Evolutionary conservation across 2,797 vertebrate genomes (phyloP), one percentile per base, ranked within the genome.

Genomic region (Chaetophractus vellerosus): DNA sequence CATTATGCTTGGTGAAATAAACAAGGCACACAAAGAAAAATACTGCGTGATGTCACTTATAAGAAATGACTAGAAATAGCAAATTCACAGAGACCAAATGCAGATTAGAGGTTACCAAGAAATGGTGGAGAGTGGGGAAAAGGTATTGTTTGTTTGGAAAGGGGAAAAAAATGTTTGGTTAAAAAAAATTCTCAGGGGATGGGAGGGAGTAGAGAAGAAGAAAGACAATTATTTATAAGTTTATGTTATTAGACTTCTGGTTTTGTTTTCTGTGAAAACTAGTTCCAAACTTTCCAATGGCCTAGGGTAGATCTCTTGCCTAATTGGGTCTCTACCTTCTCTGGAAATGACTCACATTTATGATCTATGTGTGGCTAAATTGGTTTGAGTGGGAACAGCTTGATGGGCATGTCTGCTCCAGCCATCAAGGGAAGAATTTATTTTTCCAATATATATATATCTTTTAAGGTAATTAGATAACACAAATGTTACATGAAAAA

Each of bases 301-400:
- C 83, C 71, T 64, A 24, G 6, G 66, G 74, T 28, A 21, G 66
- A 72, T 41, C 28, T 31, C 84, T 33, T 59, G 66, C 68, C 33
- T 91, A 18, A 63, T 28, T 64, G 16, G 85, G 52, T 61, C 74
- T 50, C 88, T 31, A 74, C 21, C 59, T 50, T 31, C 57, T 68
- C 68, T 23, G 68, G 50, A 55, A 83, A 74, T 5, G 64, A 68
- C 48, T 92, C 61, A 64, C 41, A 68, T 81, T 41, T 92, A 82
- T 93, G 94, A 68, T 81, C 48, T 92, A 82, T 93, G 94, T 96
- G 96, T 90, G 90, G 90, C 74, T 50, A 2, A 9, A n/a, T 23
- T 48, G 14, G 38, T 48, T 15, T 26, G 24, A 24, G 11, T 33
- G 3, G 82, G 38, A 76, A 12, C 18, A 41, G 71, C 23, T 38